These are phyloP conservation scores for Abrostola tripartita DNA, from an alignment of 2,888 invertebrate species.

Conservation along the genomic window DNA sequence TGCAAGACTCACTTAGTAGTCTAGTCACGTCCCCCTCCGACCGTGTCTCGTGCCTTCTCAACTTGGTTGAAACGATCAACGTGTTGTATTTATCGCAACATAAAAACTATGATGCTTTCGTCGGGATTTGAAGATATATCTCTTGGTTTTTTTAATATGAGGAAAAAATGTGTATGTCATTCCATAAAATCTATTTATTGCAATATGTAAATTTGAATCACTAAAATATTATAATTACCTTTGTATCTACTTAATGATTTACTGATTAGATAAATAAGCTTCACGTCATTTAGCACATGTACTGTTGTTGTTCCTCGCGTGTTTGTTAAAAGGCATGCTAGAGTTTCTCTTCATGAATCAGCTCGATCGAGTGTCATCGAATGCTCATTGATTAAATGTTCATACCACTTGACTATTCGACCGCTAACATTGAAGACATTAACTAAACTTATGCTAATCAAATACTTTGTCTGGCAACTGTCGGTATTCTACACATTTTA, in stretches of 20 bases:
- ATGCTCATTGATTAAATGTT: conserved; percentile 18
- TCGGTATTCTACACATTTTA: no score
- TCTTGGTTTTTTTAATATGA: neutral
- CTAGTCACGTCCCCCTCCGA: conserved; percentile 70
- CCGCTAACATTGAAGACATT: conserved; percentile 10
- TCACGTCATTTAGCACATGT: conserved; percentile 17
- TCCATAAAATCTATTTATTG: neutral
- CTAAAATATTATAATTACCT: conserved; percentile 17
- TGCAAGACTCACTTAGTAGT: conserved; percentile 60
- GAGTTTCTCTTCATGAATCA: conserved; percentile 47
- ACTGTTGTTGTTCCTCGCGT: conserved; percentile 33
- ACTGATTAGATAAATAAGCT: conserved; percentile 35
- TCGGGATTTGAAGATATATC: conserved; percentile 9
- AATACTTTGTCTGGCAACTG: no score
- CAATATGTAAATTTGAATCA: neutral
- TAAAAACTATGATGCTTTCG: conserved; percentile 52
- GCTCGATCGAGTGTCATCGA: conserved; percentile 35
- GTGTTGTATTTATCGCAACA: conserved; percentile 59
- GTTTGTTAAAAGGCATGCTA: conserved; percentile 36
- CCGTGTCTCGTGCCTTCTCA: conserved; percentile 66
- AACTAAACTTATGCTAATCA: no score
- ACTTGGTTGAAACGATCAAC: conserved; percentile 68
- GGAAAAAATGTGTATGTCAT: neutral
- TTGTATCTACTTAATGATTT: conserved; percentile 17
- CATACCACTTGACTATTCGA: conserved; percentile 27